These are phyloP conservation scores for Pitta sordida DNA, from an alignment of 2,113 vertebrate genomes.

Conservation along the genomic window DNA sequence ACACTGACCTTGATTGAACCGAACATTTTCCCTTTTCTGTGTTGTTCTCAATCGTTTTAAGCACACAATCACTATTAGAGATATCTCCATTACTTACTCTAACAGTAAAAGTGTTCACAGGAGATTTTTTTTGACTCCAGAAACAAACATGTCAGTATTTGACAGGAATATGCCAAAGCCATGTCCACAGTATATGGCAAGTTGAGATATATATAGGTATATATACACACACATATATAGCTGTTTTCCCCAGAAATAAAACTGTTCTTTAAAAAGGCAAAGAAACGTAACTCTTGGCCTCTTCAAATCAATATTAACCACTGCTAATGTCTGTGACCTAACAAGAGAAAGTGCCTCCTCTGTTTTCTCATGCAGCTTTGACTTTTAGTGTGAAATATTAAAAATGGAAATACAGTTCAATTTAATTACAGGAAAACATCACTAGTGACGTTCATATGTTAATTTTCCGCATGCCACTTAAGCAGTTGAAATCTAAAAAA, in stretches of 20 bases:
- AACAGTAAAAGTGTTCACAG: background rate
- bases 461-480: background rate
- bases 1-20: constrained; percentile 68
- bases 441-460: background rate
- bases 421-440: background rate
- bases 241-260: constrained; percentile 21
- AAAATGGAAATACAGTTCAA: constrained; percentile 9
- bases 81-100: background rate
- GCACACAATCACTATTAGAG: background rate
- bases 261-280: background rate
- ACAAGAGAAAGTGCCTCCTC: background rate
- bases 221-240: background rate
- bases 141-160: background rate
- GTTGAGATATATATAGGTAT: background rate
- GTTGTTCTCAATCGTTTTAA: background rate
- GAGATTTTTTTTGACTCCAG: background rate
- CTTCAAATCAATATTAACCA: background rate
- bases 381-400: constrained; percentile 1
- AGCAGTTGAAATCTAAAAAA: background rate
- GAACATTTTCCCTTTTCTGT: background rate
- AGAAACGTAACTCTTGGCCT: constrained; percentile 6
- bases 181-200: background rate
- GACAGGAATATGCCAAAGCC: constrained; percentile 8
- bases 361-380: background rate
- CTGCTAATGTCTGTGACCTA: background rate